Conservation (phyloP, 2,797 vertebrate species). For the Micrastur ruficollis region DNA sequence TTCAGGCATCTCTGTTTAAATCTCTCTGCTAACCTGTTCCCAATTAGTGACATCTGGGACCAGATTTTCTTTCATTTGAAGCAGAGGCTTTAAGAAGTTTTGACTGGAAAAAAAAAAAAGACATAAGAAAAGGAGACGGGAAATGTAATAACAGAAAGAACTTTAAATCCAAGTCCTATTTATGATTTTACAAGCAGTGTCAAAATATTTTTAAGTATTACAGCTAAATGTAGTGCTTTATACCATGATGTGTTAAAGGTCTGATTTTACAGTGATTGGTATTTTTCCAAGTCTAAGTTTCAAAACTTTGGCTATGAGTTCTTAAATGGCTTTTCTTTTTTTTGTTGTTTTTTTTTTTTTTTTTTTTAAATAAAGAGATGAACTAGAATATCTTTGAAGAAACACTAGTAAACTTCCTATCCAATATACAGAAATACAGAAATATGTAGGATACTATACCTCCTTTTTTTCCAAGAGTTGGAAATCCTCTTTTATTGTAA, state of each 20-base stretch:
- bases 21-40: conserved; percentile 55
- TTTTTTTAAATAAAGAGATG: not conserved
- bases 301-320: not conserved
- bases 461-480: not conserved
- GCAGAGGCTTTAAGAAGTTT: conserved; percentile 9
- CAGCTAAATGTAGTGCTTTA: not conserved
- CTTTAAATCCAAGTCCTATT: not conserved
- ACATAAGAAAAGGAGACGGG: not conserved
- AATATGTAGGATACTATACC: not conserved
- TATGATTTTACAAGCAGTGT: not conserved
- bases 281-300: not conserved
- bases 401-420: not conserved
- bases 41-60: conserved; percentile 65
- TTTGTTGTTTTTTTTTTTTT: not conserved
- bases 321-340: not conserved
- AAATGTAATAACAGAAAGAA: conserved; percentile 28
- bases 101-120: not conserved
- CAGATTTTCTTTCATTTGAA: conserved; percentile 42
- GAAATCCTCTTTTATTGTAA: not conserved
- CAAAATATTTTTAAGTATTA: not conserved
- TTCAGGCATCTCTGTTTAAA: conserved; percentile 27
- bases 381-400: not conserved
- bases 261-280: not conserved
- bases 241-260: not conserved
- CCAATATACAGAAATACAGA: not conserved